Evolutionary conservation across 2,797 vertebrate species (phyloP).

Genomic region (Rhadinocentrus ornatus): DNA sequence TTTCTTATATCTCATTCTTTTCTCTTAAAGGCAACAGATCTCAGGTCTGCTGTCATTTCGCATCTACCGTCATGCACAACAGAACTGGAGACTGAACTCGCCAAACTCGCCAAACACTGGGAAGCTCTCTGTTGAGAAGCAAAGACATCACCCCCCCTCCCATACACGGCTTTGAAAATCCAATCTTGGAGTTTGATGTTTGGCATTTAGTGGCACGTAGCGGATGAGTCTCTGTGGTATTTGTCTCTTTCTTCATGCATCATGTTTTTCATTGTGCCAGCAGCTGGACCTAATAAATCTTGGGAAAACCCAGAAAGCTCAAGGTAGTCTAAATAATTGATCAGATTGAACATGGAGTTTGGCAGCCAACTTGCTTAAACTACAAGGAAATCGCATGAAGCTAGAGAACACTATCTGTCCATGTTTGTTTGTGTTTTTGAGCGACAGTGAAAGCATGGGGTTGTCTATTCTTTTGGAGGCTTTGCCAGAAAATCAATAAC

Average conservation of each 20-base stretch:
- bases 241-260: constrained; percentile 56
- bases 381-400: constrained; percentile 74
- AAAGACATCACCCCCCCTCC: constrained; percentile 36
- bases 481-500: constrained; percentile 52
- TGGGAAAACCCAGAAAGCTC: constrained; percentile 71
- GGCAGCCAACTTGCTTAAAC: constrained; percentile 71
- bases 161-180: constrained; percentile 40
- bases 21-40: constrained; percentile 53
- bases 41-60: constrained; percentile 42
- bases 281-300: constrained; percentile 78
- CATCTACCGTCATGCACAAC: constrained; percentile 22
- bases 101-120: constrained; percentile 38
- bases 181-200: constrained; percentile 34
- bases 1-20: constrained; percentile 31
- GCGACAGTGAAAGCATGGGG: neutral
- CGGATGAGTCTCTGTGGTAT: constrained; percentile 59
- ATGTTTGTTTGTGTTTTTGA: constrained; percentile 55
- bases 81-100: constrained; percentile 28
- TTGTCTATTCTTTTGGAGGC: constrained; percentile 41
- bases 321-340: constrained; percentile 81
- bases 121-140: constrained; percentile 30
- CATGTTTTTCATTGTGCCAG: constrained; percentile 68
- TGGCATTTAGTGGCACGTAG: constrained; percentile 63
- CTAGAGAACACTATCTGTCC: constrained; percentile 58
- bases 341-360: constrained; percentile 69